Conservation (phyloP, 2,888 invertebrate species). For the Eudasyphora cyanicolor region DNA sequence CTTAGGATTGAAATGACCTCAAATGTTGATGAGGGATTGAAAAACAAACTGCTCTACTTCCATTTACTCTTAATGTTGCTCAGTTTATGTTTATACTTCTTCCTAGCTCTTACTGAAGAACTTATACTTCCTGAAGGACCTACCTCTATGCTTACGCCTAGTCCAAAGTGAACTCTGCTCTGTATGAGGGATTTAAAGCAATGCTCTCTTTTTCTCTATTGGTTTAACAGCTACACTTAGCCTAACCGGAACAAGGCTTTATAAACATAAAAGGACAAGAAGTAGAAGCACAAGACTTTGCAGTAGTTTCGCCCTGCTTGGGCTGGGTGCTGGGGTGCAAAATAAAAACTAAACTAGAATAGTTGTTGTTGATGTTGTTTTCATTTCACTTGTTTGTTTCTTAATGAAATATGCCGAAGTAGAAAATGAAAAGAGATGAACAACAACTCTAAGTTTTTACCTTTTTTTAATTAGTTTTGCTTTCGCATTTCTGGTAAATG, state of each 20-base stretch:
- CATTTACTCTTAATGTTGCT: too few relatives aligned
- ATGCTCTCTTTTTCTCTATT: too few relatives aligned
- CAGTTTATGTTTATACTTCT: too few relatives aligned
- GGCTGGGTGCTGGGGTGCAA: neutral
- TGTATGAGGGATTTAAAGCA: neutral
- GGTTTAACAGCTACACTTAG: neutral
- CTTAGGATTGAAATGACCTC: too few relatives aligned
- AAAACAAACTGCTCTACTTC: too few relatives aligned
- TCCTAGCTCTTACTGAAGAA: too few relatives aligned
- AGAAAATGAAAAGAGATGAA: neutral
- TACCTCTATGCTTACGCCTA: neutral
- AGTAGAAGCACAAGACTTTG: neutral
- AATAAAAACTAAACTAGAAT: neutral
- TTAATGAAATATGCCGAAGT: neutral
- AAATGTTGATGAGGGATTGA: too few relatives aligned
- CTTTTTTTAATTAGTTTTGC: constrained; percentile 25
- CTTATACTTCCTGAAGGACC: too few relatives aligned
- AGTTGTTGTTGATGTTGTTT: neutral
- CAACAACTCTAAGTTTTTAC: constrained; percentile 9
- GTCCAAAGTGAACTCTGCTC: neutral
- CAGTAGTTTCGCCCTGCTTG: neutral
- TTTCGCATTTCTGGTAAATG: constrained; percentile 3
- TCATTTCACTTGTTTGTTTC: neutral
- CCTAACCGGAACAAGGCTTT: neutral
- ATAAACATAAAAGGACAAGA: neutral